These are phyloP conservation scores for Poeciliopsis presidionis DNA, from an alignment of 2,797 vertebrate species.

Conservation along the genomic window DNA sequence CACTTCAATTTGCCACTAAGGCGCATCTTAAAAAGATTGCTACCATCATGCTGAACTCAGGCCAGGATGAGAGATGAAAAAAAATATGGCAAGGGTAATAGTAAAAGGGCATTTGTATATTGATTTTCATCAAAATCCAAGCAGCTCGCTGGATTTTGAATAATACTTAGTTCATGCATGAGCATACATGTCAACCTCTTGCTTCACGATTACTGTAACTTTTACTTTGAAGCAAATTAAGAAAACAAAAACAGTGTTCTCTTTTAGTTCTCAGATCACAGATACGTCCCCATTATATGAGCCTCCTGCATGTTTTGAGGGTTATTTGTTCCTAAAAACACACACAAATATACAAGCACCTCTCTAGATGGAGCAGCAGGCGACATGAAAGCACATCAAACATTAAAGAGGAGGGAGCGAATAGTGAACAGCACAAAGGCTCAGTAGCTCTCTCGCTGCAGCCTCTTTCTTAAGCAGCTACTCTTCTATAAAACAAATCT, in stretches of 20 bases:
- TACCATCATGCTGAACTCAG: background rate
- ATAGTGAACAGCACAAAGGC: constrained; percentile 54
- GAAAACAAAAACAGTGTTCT: background rate
- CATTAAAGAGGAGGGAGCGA: constrained; percentile 55
- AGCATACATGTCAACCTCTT: background rate
- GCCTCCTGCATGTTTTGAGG: background rate
- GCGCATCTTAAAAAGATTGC: constrained; percentile 23
- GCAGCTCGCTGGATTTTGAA: background rate
- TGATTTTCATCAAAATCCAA: background rate
- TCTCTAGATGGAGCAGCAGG: constrained; percentile 51
- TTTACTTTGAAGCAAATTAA: constrained; percentile 1
- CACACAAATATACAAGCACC: constrained; percentile 18
- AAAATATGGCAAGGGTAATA: background rate
- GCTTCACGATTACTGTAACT: background rate
- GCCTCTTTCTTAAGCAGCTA: constrained; percentile 48
- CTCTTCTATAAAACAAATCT: constrained; percentile 59
- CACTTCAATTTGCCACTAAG: constrained; percentile 33
- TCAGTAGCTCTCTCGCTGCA: constrained; percentile 41
- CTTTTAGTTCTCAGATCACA: background rate
- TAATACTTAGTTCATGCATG: background rate
- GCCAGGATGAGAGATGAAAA: background rate
- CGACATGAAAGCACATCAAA: constrained; percentile 68
- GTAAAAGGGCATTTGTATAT: background rate
- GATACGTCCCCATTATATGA: background rate
- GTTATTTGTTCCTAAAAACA: constrained; percentile 27